Percentiles rank a stretch among this genome's conserved stretches.
phyloP scores from a whole-genome alignment of 2,888 invertebrate species.

The Malthinus seriepunctatus region DNA sequence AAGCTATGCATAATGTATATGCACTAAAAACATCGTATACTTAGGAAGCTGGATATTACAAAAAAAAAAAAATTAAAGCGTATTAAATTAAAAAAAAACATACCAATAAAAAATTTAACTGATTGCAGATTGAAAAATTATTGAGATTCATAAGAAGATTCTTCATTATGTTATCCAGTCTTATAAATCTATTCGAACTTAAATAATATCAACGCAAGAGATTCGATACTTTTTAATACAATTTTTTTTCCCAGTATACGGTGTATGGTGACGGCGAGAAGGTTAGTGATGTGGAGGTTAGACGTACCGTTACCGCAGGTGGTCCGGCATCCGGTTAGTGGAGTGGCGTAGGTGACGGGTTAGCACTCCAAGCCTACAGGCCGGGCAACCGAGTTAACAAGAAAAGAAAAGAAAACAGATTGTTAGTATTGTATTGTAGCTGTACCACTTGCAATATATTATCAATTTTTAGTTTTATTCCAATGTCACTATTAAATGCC shows the following conservation, averaged over 20 bases:
- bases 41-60: slow-evolving; percentile 14
- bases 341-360: slow-evolving; percentile 58
- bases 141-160: slow-evolving; percentile 4
- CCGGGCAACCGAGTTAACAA: slow-evolving; percentile 56
- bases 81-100: slow-evolving; percentile 20
- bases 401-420: slow-evolving; percentile 56
- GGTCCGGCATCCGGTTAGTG: slow-evolving; percentile 51
- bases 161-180: slow-evolving; percentile 6
- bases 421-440: slow-evolving; percentile 53
- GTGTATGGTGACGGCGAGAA: slow-evolving; percentile 32
- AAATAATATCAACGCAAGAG: slow-evolving; percentile 2
- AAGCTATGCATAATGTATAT: slow-evolving; percentile 29
- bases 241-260: slow-evolving; percentile 29
- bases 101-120: neutral
- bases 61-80: slow-evolving; percentile 10
- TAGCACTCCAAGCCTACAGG: slow-evolving; percentile 77
- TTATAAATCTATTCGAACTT: slow-evolving; percentile 3
- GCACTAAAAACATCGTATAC: slow-evolving; percentile 25
- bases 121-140: slow-evolving; percentile 14
- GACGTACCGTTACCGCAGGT: slow-evolving; percentile 54
- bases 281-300: slow-evolving; percentile 53
- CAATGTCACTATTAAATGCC: slow-evolving; percentile 19
- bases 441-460: slow-evolving; percentile 38
- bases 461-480: slow-evolving; percentile 26
- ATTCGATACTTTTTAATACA: slow-evolving; percentile 7